phyloP scores from a whole-genome alignment of 2,888 invertebrate species.

The Acronicta psi region DNA sequence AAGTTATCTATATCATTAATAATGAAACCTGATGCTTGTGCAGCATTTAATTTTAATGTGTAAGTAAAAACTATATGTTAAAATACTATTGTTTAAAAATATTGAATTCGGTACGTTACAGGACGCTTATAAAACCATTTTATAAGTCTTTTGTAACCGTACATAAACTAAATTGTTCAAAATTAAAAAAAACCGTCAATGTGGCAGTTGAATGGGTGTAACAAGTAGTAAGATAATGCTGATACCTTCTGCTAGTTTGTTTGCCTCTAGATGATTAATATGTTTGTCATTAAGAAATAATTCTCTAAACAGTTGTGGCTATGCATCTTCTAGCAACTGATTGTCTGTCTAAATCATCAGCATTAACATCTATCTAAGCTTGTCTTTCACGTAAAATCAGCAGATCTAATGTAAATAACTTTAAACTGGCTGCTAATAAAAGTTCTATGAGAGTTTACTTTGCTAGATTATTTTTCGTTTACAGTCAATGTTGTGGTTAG shows the following conservation, averaged over 20 bases:
- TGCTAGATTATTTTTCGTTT: constrained; percentile 83
- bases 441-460: constrained; percentile 73
- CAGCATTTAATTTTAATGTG: constrained; percentile 47
- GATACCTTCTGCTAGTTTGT: constrained; percentile 51
- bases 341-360: constrained; percentile 49
- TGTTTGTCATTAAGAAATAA: constrained; percentile 29
- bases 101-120: constrained; percentile 18
- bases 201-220: constrained; percentile 40
- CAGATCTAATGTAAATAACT: constrained; percentile 76
- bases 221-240: constrained; percentile 46
- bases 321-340: constrained; percentile 58
- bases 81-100: constrained; percentile 26
- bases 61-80: constrained; percentile 22
- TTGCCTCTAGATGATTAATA: constrained; percentile 52
- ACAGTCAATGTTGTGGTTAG: constrained; percentile 84
- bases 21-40: constrained; percentile 20
- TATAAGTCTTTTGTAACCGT: constrained; percentile 22
- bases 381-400: constrained; percentile 67
- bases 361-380: constrained; percentile 73
- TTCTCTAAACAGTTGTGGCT: constrained; percentile 48
- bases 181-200: constrained; percentile 11
- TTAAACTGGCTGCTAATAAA: constrained; percentile 70
- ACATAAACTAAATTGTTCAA: constrained; percentile 3
- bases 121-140: constrained; percentile 1
- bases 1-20: too few relatives aligned